Evolutionary conservation across 2,113 vertebrate species (phyloP), one percentile per base, ranked within the genome.

Genomic region (Solenodon paradoxus): DNA sequence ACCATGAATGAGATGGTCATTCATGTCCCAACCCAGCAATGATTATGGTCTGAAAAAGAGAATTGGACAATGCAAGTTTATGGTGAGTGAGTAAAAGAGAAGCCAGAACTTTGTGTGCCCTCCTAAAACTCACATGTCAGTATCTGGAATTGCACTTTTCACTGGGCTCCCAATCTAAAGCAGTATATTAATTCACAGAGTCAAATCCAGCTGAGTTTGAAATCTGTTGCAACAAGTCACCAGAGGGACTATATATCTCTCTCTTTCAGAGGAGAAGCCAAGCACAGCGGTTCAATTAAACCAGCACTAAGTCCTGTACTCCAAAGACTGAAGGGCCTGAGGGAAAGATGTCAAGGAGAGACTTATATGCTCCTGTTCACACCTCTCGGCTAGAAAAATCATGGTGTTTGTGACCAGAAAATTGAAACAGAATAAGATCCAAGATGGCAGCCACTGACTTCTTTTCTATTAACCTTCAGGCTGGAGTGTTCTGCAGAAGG

Each of bases 211-310:
- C 75, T 78, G 90, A 90, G 53, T 97, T 96, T 92, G 66, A 95
- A 96, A 95, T 96, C 88, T 89, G 81, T 80, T 97, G 71, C 66
- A 87, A 74, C 75, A 88, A 94, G 94, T 90, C 84, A 95, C 88
- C 92, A 88, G 80, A 97, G 90, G 94, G 71, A 88, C 87, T 88
- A 57, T 92, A 42, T 87, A 63, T 96, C 83, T 97, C 71, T 93
- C 57, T 92, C 80, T 84, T 92, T 95, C 97, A 91, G 92, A 78
- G 45, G 69, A 75, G 96, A 97, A 97, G 88, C 68, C 96, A 97
- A 97, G 90, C 95, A 95, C 80, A 93, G 92, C 66, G 0, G 90
- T 97, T 97, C 96, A 94, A 92, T 97, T 97, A 97, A 89, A 84
- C 74, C 57, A 92, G 79, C 95, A 84, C 83, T 38, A 86, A 91